Evolutionary conservation across 2,797 vertebrate species (phyloP).

Genomic region (Sebastes kiyomatsui): DNA sequence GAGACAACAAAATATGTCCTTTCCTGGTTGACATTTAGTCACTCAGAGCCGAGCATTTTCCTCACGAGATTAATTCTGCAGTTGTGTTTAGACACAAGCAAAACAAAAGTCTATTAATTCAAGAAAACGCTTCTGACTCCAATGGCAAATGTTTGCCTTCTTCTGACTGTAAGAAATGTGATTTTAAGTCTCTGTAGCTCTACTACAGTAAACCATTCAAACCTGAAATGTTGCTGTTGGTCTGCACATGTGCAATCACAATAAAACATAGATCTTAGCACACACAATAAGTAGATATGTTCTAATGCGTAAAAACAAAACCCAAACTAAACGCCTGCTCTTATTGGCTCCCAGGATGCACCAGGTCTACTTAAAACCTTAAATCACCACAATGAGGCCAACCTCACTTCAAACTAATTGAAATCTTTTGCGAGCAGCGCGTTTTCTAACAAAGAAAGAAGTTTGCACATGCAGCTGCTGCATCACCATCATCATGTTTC

Average conservation of each 20-base stretch:
- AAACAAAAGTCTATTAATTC: no score
- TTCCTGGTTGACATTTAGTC: neutral
- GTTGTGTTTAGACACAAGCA: no score
- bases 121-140: no score
- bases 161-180: neutral
- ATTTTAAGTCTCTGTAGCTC: neutral
- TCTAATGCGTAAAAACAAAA: neutral
- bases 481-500: neutral
- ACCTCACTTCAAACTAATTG: neutral
- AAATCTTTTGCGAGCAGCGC: neutral
- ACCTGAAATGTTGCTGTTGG: neutral
- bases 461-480: neutral
- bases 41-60: neutral
- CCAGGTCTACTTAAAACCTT: neutral
- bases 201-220: neutral
- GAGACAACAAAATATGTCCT: neutral
- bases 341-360: neutral
- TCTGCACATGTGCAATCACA: neutral
- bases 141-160: neutral
- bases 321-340: neutral
- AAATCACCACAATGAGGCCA: neutral
- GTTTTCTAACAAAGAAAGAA: neutral
- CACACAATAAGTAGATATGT: neutral
- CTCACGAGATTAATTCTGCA: neutral
- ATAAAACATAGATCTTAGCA: neutral